A percentile compares a stretch with the other conserved stretches of the same genome.
Conservation (phyloP, 2,888 invertebrate species). For the Gastracanthus pulcherrimus region DNA sequence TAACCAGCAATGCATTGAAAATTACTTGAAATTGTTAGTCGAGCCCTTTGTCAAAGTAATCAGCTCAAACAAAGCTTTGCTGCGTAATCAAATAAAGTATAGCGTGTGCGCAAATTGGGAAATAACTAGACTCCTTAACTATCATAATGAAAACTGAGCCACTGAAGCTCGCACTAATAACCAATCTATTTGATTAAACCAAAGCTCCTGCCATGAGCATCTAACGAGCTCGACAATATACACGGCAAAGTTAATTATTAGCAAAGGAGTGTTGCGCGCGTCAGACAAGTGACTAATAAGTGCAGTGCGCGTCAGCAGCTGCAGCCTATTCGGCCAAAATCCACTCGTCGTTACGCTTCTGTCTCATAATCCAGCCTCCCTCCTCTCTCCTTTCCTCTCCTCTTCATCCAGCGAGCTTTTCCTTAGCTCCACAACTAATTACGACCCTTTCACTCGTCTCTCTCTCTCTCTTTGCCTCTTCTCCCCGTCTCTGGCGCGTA, state of each 20-base stretch:
- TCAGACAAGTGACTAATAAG: not conserved
- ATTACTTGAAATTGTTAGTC: no score
- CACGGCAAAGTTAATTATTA: not conserved
- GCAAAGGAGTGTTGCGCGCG: not conserved
- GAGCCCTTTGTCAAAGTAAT: no score
- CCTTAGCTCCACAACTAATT: conserved; percentile 26
- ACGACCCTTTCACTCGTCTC: not conserved
- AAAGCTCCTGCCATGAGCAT: not conserved
- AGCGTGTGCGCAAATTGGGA: not conserved
- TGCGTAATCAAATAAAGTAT: not conserved
- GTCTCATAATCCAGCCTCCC: not conserved
- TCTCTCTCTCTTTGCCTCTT: conserved; percentile 7
- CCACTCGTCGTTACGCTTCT: not conserved
- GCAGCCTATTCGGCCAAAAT: not conserved
- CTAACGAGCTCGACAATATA: not conserved
- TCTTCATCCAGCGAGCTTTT: not conserved
- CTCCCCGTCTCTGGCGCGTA: not conserved
- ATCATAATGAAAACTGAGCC: not conserved
- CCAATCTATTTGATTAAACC: not conserved
- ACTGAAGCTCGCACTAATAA: not conserved
- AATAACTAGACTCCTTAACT: no score
- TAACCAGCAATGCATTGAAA: no score
- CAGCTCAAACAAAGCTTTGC: not conserved
- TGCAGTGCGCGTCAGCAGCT: not conserved
- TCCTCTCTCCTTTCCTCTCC: not conserved